Conservation (phyloP, 2,888 invertebrate genomes). For the Chrysotoxum bicinctum region DNA sequence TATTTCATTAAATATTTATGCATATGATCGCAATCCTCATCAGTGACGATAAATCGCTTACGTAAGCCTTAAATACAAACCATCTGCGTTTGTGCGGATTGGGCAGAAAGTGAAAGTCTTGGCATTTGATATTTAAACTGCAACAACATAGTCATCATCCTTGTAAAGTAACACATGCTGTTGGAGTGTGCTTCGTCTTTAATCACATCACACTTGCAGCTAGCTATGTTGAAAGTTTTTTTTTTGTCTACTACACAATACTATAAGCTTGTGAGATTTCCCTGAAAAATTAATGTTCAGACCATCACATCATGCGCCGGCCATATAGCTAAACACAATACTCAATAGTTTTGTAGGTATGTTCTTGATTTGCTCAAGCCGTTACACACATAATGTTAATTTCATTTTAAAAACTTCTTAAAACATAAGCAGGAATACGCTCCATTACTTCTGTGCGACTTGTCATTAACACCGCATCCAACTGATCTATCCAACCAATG, state of each 20-base stretch:
- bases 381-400: conserved; percentile 15
- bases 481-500: conserved; percentile 24
- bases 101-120: conserved; percentile 58
- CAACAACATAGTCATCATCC: conserved; percentile 26
- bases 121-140: conserved; percentile 45
- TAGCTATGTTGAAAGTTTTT: conserved; percentile 15
- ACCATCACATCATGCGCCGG: neutral
- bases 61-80: conserved; percentile 29
- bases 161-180: conserved; percentile 15
- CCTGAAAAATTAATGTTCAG: conserved; percentile 37
- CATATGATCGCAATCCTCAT: conserved; percentile 31
- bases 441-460: conserved; percentile 16
- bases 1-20: conserved; percentile 40
- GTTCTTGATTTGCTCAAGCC: conserved; percentile 18
- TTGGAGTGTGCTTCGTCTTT: conserved; percentile 8
- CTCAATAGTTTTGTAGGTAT: neutral
- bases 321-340: neutral
- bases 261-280: conserved; percentile 48
- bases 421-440: neutral
- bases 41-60: conserved; percentile 33
- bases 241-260: conserved; percentile 2
- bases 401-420: neutral
- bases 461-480: conserved; percentile 48
- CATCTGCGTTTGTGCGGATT: conserved; percentile 44
- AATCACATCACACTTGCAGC: neutral